phyloP scores from a whole-genome alignment of 2,797 vertebrate genomes.

The Coluber constrictor region DNA sequence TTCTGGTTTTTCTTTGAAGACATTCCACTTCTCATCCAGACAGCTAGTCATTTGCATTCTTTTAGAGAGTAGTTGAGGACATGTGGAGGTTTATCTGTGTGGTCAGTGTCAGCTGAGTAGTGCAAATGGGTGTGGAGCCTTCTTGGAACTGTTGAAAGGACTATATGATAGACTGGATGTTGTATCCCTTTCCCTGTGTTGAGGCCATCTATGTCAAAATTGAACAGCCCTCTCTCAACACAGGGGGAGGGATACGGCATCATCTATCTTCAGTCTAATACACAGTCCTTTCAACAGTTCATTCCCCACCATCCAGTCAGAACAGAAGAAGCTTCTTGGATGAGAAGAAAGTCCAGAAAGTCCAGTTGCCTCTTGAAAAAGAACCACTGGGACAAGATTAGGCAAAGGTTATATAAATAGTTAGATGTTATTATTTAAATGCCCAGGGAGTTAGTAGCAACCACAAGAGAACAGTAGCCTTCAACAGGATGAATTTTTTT shows the following conservation, averaged over 20 bases:
- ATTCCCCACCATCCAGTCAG: too few relatives aligned
- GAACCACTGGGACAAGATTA: neutral
- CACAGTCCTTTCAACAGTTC: too few relatives aligned
- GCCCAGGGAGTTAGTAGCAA: neutral
- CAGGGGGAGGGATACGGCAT: too few relatives aligned
- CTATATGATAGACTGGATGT: neutral
- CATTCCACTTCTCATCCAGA: too few relatives aligned
- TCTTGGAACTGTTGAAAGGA: too few relatives aligned
- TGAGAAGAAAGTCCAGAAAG: neutral
- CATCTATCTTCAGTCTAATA: too few relatives aligned
- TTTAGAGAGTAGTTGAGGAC: neutral
- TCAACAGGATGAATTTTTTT: neutral
- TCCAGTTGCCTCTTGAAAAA: neutral
- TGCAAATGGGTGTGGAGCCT: too few relatives aligned
- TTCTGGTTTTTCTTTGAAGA: too few relatives aligned
- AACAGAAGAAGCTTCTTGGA: too few relatives aligned
- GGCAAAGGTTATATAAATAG: neutral
- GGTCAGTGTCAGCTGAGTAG: too few relatives aligned
- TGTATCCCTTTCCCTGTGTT: neutral
- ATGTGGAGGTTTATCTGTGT: neutral
- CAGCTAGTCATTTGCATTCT: neutral
- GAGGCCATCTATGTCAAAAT: neutral
- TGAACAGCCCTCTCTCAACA: too few relatives aligned
- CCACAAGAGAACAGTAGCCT: neutral
- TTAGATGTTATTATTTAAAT: neutral